phyloP scores from a whole-genome alignment of 2,113 vertebrate species.

The Siniperca chuatsi region DNA sequence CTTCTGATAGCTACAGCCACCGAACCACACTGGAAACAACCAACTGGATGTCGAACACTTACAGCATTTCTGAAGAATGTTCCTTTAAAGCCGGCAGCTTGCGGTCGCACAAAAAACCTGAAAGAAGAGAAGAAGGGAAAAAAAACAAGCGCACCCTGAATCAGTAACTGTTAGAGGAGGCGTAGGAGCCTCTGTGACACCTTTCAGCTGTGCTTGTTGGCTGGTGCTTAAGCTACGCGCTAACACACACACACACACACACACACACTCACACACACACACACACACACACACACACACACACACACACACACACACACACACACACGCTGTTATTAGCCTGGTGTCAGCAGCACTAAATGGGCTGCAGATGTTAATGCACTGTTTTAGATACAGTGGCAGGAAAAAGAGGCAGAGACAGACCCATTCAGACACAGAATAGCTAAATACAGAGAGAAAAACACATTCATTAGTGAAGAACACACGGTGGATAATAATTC shows the following conservation, averaged over 20 bases:
- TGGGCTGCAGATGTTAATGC: slow-evolving; percentile 86
- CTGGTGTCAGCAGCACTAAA: slow-evolving; percentile 79
- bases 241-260: slow-evolving; percentile 44
- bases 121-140: background rate
- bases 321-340: slow-evolving; percentile 75
- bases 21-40: slow-evolving; percentile 37
- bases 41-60: slow-evolving; percentile 51
- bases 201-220: slow-evolving; percentile 83
- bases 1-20: slow-evolving; percentile 34
- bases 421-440: slow-evolving; percentile 64
- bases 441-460: slow-evolving; percentile 59
- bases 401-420: slow-evolving; percentile 72
- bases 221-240: slow-evolving; percentile 51
- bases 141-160: slow-evolving; percentile 65
- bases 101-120: slow-evolving; percentile 4
- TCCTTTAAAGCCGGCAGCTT: slow-evolving; percentile 70
- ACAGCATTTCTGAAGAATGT: slow-evolving; percentile 34
- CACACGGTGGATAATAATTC: slow-evolving; percentile 38
- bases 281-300: slow-evolving; percentile 66
- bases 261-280: slow-evolving; percentile 32
- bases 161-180: slow-evolving; percentile 81
- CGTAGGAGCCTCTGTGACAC: slow-evolving; percentile 76
- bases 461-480: slow-evolving; percentile 57
- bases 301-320: background rate
- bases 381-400: slow-evolving; percentile 80